Evolutionary conservation across 2,113 vertebrate species (phyloP).

Genomic region (Aspidoscelis tigris): DNA sequence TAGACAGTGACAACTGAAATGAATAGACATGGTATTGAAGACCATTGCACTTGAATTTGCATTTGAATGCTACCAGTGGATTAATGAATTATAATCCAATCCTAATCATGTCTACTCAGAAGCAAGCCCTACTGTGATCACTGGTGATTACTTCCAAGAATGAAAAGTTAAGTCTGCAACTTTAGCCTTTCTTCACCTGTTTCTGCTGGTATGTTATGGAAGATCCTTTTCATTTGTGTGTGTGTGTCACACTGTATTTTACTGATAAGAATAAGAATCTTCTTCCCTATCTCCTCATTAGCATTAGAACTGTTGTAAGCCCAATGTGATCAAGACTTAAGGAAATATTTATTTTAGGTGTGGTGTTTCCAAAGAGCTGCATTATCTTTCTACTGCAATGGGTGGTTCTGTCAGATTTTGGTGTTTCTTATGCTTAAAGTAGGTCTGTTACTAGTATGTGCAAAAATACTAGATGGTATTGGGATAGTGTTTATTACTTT

Average conservation of each 20-base stretch:
- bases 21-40: background rate
- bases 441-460: background rate
- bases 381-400: background rate
- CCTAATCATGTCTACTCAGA: no score
- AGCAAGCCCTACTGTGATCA: no score
- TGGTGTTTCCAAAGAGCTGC: background rate
- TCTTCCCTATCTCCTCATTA: no score
- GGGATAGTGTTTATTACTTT: background rate
- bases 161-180: no score
- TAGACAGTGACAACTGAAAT: background rate
- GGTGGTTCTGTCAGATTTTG: background rate
- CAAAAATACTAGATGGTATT: background rate
- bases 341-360: background rate
- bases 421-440: background rate
- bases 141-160: no score
- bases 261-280: no score
- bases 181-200: background rate
- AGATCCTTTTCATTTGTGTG: no score
- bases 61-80: no score
- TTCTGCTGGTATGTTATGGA: background rate
- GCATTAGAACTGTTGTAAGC: background rate
- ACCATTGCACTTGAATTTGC: no score
- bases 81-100: no score
- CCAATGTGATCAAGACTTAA: background rate
- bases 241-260: background rate